Evolutionary conservation across 1,140 invertebrate genomes (phyloP).

Genomic region (Batillaria attramentaria): DNA sequence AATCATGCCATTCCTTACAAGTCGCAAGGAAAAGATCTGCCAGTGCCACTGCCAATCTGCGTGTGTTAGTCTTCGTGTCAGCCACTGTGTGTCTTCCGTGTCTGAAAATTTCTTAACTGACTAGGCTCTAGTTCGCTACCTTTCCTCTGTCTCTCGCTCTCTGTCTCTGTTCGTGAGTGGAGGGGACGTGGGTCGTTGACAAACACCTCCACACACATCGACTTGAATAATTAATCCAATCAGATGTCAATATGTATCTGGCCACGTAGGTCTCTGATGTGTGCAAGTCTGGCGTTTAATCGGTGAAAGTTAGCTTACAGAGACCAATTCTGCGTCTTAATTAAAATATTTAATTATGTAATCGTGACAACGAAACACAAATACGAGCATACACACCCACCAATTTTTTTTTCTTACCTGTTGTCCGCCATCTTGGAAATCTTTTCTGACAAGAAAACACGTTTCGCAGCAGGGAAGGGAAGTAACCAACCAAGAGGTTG

Average conservation of each 20-base stretch:
- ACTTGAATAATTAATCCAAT: background rate
- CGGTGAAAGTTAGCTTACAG: background rate
- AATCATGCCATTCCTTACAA: background rate
- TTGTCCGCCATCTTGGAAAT: constrained; percentile 21
- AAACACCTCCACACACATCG: background rate
- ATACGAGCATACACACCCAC: constrained; percentile 18
- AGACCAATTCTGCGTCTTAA: background rate
- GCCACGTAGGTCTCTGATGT: too few species aligned
- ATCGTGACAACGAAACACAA: background rate
- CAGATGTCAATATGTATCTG: background rate
- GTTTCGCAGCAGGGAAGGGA: background rate
- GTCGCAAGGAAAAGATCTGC: background rate
- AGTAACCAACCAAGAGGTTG: background rate
- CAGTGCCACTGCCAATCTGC: background rate
- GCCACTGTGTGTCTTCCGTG: background rate
- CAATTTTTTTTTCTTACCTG: constrained; percentile 15
- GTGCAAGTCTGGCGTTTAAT: too few species aligned
- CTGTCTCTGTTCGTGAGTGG: too few species aligned
- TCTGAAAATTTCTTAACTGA: too few species aligned
- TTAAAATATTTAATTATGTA: background rate
- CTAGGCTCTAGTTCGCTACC: too few species aligned
- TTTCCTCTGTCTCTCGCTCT: too few species aligned
- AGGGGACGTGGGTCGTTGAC: too few species aligned
- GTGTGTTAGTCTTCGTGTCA: background rate
- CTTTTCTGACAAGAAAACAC: too few species aligned